These are phyloP conservation scores for Poecilia gillii DNA, from an alignment of 2,797 vertebrate genomes.

Conservation along the genomic window DNA sequence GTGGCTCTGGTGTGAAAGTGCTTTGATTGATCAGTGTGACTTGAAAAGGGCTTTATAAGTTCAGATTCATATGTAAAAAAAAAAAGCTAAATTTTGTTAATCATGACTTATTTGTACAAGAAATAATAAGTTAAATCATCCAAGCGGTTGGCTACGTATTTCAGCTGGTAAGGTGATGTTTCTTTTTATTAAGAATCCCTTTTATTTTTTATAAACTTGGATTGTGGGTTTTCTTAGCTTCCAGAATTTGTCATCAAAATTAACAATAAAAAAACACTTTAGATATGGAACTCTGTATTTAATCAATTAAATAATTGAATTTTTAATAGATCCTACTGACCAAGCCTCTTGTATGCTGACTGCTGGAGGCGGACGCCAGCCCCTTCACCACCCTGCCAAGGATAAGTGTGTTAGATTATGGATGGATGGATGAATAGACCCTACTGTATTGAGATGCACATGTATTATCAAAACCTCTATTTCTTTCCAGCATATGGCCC, in stretches of 20 bases:
- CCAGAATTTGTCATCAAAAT: not conserved
- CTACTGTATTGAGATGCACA: not conserved
- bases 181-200: not conserved
- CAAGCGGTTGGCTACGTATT: not conserved
- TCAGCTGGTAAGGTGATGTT: not conserved
- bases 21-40: not conserved
- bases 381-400: not conserved
- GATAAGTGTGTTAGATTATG: too few relatives aligned
- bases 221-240: not conserved
- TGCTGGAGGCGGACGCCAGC: too few relatives aligned
- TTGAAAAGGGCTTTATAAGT: not conserved
- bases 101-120: not conserved
- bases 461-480: conserved; percentile 1
- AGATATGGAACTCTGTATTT: not conserved
- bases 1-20: not conserved
- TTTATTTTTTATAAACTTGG: not conserved
- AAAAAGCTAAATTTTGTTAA: not conserved
- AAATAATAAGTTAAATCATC: not conserved
- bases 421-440: not conserved
- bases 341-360: too few relatives aligned
- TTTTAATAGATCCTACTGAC: not conserved
- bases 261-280: not conserved
- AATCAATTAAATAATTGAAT: not conserved
- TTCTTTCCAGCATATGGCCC: conserved; percentile 12
- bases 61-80: too few relatives aligned